phyloP scores from a whole-genome alignment of 2,888 invertebrate species.

The Ptychoptera albimana region DNA sequence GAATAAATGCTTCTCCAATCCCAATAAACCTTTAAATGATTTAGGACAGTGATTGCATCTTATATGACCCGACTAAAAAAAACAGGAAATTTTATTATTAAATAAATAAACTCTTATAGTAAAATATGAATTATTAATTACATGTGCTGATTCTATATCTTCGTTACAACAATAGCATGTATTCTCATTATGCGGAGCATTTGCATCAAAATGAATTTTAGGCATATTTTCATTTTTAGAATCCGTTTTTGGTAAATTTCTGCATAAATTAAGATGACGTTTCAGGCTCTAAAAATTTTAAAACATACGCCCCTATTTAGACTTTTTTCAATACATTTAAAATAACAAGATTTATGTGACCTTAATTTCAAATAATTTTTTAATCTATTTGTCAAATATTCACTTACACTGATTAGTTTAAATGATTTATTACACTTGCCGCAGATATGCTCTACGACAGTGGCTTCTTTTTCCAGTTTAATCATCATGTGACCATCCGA shows the following conservation, averaged over 20 bases:
- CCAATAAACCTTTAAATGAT: slow-evolving; percentile 51
- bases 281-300: neutral
- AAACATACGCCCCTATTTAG: neutral
- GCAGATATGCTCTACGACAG: slow-evolving; percentile 27
- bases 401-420: slow-evolving; percentile 19
- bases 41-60: slow-evolving; percentile 48
- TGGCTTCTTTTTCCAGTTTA: neutral
- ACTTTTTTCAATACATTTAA: too few relatives aligned
- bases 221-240: neutral
- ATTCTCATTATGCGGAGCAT: slow-evolving; percentile 9
- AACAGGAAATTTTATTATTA: slow-evolving; percentile 2
- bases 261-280: neutral
- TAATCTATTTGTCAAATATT: neutral
- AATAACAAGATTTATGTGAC: too few relatives aligned
- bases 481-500: neutral
- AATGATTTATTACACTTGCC: slow-evolving; percentile 28
- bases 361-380: too few relatives aligned
- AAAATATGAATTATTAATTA: slow-evolving; percentile 12
- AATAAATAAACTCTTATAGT: slow-evolving; percentile 3
- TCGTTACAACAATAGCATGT: slow-evolving; percentile 28
- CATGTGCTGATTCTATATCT: slow-evolving; percentile 28
- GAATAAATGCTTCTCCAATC: slow-evolving; percentile 45
- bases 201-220: slow-evolving; percentile 17
- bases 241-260: neutral
- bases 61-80: slow-evolving; percentile 25